Percentiles rank a stretch among this genome's conserved stretches.
Conservation (phyloP, 2,888 invertebrate genomes). For the Watsonalla cultraria region DNA sequence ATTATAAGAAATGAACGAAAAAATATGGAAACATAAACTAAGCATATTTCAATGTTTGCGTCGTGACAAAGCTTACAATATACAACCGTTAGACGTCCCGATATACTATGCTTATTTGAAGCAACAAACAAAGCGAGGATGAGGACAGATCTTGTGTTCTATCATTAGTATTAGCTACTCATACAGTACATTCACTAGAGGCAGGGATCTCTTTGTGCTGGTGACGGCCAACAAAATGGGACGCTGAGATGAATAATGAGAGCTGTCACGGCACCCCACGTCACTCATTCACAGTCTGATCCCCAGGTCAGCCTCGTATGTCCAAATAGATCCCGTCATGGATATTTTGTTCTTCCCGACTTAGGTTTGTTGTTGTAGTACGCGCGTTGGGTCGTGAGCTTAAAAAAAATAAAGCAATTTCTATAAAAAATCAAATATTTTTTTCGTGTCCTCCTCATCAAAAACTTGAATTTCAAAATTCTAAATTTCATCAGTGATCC, state of each 20-base stretch:
- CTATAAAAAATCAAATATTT: too few species aligned
- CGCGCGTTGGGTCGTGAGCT: not conserved
- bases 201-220: constrained; percentile 14
- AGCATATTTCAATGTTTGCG: too few species aligned
- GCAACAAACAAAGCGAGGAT: not conserved
- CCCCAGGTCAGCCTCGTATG: constrained; percentile 8
- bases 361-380: too few species aligned
- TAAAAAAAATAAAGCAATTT: too few species aligned
- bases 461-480: too few species aligned
- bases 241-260: constrained; percentile 34
- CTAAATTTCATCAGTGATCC: too few species aligned
- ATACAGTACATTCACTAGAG: not conserved
- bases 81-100: not conserved
- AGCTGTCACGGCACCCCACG: constrained; percentile 22
- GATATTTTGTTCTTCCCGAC: too few species aligned
- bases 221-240: constrained; percentile 18
- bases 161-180: not conserved
- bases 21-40: too few species aligned
- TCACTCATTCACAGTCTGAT: constrained; percentile 13
- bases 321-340: constrained; percentile 4
- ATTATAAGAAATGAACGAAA: too few species aligned
- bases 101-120: not conserved
- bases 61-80: not conserved
- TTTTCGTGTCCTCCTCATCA: too few species aligned
- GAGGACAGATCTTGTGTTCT: not conserved